These are phyloP conservation scores for Psilopsiagon aurifrons DNA, from an alignment of 2,113 vertebrate genomes.

Conservation along the genomic window DNA sequence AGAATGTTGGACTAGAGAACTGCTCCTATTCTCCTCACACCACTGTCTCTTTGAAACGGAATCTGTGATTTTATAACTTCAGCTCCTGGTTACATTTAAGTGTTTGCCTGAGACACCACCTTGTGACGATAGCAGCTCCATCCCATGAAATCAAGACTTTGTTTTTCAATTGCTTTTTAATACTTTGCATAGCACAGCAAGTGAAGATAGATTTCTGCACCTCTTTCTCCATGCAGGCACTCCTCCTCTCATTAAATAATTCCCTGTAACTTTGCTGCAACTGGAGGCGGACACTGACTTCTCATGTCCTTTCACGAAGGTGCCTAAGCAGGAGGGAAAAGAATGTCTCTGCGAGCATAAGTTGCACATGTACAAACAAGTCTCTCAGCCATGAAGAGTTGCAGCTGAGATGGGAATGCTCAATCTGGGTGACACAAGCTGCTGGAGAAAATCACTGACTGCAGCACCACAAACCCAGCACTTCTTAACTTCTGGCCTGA, in stretches of 20 bases:
- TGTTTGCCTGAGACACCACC: neutral
- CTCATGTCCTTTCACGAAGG: neutral
- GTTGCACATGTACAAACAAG: accelerated
- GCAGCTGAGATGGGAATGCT: neutral
- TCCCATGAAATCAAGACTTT: neutral
- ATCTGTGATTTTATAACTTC: neutral
- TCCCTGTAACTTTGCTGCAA: neutral
- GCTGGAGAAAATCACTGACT: neutral
- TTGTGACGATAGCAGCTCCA: neutral
- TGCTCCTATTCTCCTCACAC: neutral
- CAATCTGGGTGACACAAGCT: neutral
- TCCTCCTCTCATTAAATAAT: neutral
- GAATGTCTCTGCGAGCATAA: neutral
- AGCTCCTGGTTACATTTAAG: neutral
- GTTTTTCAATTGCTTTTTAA: neutral
- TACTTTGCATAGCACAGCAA: neutral
- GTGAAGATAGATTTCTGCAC: neutral
- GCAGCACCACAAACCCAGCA: neutral
- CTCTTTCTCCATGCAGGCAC: neutral
- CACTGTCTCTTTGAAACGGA: neutral
- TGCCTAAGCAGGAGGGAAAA: neutral
- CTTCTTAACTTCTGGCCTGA: neutral
- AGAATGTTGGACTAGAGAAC: neutral
- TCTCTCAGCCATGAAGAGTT: neutral
- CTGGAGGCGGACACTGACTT: accelerated